Conservation (phyloP, 2,888 invertebrate genomes). For the Callinectes sapidus region DNA sequence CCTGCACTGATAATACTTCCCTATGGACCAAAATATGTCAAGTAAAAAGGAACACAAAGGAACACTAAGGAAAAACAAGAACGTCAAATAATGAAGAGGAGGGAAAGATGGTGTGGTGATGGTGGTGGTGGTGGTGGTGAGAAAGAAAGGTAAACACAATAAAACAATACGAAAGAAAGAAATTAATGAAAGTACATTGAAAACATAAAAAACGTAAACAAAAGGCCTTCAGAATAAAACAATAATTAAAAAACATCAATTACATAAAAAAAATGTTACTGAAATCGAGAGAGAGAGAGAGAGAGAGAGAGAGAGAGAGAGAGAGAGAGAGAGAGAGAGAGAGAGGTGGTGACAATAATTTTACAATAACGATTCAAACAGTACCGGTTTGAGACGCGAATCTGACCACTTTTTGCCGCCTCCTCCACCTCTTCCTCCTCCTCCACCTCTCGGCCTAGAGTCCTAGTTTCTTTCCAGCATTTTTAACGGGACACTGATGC, state of each 20-base stretch:
- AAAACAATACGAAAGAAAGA: too few relatives aligned
- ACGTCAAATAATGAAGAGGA: not conserved
- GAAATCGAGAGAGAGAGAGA: too few relatives aligned
- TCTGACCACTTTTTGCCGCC: not conserved
- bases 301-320: constrained; percentile 25
- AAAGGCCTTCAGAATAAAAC: too few relatives aligned
- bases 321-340: constrained; percentile 31
- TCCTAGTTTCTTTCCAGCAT: constrained; percentile 3
- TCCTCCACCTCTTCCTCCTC: constrained; percentile 5
- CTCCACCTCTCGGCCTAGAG: not conserved
- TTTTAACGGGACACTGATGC: not conserved
- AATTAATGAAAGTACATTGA: too few relatives aligned
- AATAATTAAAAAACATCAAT: too few relatives aligned
- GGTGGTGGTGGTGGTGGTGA: too few relatives aligned
- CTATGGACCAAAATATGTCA: not conserved
- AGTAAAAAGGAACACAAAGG: too few relatives aligned
- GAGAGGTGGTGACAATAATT: not conserved
- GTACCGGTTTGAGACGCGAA: not conserved
- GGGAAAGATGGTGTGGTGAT: not conserved
- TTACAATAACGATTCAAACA: not conserved
- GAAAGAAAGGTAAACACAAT: too few relatives aligned
- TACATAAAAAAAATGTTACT: too few relatives aligned
- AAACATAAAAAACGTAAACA: too few relatives aligned
- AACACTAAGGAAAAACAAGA: too few relatives aligned
- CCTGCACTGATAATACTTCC: not conserved